Percentiles rank a stretch among this genome's conserved stretches.
Evolutionary conservation across 2,888 invertebrate genomes (phyloP).

Genomic region (Crepidodera aurea): DNA sequence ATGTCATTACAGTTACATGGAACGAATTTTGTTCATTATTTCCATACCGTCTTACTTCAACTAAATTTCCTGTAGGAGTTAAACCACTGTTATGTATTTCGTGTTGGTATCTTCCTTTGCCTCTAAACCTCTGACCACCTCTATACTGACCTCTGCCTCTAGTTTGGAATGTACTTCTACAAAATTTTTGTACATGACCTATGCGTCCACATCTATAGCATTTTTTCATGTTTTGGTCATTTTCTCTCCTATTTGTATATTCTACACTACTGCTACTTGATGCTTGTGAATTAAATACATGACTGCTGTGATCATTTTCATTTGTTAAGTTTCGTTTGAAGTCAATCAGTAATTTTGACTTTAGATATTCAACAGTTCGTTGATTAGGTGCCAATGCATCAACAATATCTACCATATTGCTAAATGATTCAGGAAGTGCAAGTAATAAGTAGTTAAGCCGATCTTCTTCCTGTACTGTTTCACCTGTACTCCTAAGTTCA

Average conservation of each 20-base stretch:
- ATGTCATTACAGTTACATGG: neutral
- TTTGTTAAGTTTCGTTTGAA: constrained; percentile 1
- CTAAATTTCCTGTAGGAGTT: neutral
- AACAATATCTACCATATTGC: constrained; percentile 11
- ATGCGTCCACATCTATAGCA: too few relatives aligned
- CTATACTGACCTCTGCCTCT: too few relatives aligned
- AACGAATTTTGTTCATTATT: neutral
- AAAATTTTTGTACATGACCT: too few relatives aligned
- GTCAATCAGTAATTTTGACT: constrained; percentile 9
- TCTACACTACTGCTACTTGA: too few relatives aligned
- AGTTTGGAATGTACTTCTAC: too few relatives aligned
- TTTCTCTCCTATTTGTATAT: too few relatives aligned
- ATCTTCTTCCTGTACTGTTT: constrained; percentile 5
- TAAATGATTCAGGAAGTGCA: constrained; percentile 4
- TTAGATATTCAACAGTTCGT: constrained; percentile 16
- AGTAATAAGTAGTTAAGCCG: constrained; percentile 16
- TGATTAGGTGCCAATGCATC: constrained; percentile 14
- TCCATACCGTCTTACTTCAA: too few relatives aligned
- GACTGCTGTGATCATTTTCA: neutral
- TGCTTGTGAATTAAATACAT: too few relatives aligned
- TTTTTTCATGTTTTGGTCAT: too few relatives aligned
- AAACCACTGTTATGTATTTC: neutral
- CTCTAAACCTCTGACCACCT: too few relatives aligned
- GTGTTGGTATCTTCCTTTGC: neutral
- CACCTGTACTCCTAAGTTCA: neutral